phyloP scores from a whole-genome alignment of 2,113 vertebrate genomes.

The Poecile atricapillus region DNA sequence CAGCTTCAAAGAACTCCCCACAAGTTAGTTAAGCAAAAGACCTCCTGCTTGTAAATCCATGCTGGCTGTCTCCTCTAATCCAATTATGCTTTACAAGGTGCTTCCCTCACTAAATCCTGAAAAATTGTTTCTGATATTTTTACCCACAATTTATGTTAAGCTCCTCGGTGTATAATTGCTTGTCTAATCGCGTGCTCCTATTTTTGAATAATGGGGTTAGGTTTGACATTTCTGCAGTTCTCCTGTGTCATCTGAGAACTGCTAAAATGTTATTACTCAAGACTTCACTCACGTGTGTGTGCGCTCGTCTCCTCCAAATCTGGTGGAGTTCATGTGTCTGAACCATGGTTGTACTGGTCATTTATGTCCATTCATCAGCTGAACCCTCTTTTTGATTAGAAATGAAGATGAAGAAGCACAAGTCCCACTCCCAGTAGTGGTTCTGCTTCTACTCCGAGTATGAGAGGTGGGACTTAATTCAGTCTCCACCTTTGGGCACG shows the following conservation, averaged over 20 bases:
- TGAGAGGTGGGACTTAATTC: neutral
- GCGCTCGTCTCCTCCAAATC: neutral
- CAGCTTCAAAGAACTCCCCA: constrained; percentile 66
- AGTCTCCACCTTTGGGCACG: neutral
- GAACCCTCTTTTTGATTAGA: neutral
- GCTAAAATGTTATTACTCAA: constrained; percentile 10
- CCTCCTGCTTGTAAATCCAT: constrained; percentile 61
- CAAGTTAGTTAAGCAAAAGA: constrained; percentile 64
- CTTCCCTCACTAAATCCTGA: constrained; percentile 63
- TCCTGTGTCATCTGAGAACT: constrained; percentile 39
- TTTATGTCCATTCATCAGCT: neutral
- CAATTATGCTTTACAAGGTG: constrained; percentile 72
- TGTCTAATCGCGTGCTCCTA: constrained; percentile 50
- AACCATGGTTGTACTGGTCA: neutral
- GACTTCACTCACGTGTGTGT: neutral
- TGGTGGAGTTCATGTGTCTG: neutral
- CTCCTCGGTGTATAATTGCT: constrained; percentile 66
- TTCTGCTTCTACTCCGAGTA: neutral
- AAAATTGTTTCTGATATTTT: constrained; percentile 71
- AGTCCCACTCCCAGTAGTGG: neutral
- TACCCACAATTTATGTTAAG: constrained; percentile 67
- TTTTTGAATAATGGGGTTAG: constrained; percentile 50
- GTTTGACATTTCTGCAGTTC: constrained; percentile 32
- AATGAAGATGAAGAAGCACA: neutral
- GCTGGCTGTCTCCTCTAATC: constrained; percentile 67